Conservation (phyloP, 2,888 invertebrate species). For the Phyto melanocephala region DNA sequence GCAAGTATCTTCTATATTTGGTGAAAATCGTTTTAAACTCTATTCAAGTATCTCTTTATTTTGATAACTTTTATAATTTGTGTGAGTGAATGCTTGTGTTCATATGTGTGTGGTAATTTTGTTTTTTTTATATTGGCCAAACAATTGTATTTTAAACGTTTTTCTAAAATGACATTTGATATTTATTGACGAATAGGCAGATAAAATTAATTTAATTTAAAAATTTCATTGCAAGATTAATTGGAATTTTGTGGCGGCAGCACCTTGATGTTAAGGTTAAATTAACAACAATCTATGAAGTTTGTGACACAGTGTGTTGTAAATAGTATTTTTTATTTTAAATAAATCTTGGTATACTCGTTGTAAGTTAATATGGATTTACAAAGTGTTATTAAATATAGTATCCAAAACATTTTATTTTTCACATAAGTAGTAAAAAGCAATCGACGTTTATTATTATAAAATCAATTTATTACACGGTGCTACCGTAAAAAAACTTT, state of each 20-base stretch:
- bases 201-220: conserved; percentile 54
- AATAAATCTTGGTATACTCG: no score
- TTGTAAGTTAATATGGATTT: no score
- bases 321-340: no score
- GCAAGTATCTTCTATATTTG: conserved; percentile 44
- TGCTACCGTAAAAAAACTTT: no score
- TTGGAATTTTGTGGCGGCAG: conserved; percentile 37
- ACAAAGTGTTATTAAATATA: no score
- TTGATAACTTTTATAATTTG: conserved; percentile 27
- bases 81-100: neutral
- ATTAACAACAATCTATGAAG: no score
- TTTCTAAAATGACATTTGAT: conserved; percentile 39
- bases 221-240: conserved; percentile 44
- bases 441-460: no score
- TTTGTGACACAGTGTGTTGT: neutral
- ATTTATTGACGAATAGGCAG: conserved; percentile 34
- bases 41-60: conserved; percentile 44
- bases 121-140: neutral
- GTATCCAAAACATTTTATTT: no score
- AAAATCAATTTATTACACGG: no score
- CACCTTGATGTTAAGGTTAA: conserved; percentile 28
- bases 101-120: conserved; percentile 16
- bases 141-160: no score
- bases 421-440: no score
- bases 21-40: conserved; percentile 50